Evolutionary conservation across 2,113 vertebrate species (phyloP), one percentile per base, ranked within the genome.

Genomic region (Haemorhous mexicanus): DNA sequence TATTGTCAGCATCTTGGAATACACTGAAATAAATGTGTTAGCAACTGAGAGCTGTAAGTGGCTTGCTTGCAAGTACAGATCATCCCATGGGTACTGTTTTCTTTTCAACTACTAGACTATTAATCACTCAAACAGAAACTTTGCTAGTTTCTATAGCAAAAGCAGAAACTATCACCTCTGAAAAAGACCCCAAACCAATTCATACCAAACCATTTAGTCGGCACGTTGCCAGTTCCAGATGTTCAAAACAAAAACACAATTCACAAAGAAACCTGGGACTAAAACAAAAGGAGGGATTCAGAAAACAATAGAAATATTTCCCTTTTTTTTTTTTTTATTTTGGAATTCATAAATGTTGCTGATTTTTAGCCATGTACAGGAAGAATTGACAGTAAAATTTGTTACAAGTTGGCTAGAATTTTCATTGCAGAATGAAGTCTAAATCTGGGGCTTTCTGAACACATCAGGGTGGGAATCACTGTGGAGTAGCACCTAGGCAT

Each of bases 51-150:
- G 16, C 4, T 17, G 21, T 26, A 75, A 63, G 81, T 68, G 44
- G 5, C 10, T 90, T 67, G 13, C 61, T 75, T 87, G 73, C n/a
- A 72, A 87, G 66, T 41, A 75, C 19, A 74, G 30, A 81, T 74
- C 24, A 77, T 84, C 86, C 91, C 83, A 61, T 0, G 4, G n/a
- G 84, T 75, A 49, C 69, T 64, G 67, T 84, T 90, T 89, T 55
- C n/a, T n/a, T 64, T 91, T 85, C 63, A 76, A 74, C 23, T 93
- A 16, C 75, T 55, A 59, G 16, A 16, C 76, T 83, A 53, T 53
- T 79, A 90, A 92, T 50, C 21, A 37, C 21, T 55, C 14, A 32
- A 35, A 73, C 14, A 93, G 61, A 80, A 92, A 93, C 26, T 84
- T 37, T 47, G 41, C 11, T 27, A 41, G 72, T 46, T 93, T 85